Evolutionary conservation across 2,797 vertebrate genomes (phyloP).

Genomic region (Bufotes viridis): DNA sequence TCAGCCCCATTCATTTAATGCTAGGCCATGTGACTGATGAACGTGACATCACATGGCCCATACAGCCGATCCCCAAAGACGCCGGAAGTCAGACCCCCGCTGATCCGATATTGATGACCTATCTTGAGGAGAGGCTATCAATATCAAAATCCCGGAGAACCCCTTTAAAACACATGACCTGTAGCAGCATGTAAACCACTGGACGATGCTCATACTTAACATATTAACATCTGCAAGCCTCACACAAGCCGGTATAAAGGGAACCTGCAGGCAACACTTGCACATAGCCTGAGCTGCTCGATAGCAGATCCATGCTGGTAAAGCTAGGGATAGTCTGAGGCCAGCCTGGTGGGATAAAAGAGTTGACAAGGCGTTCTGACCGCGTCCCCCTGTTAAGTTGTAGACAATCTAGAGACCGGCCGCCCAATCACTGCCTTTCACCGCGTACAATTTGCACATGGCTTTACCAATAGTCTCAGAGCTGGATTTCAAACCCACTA

Average conservation of each 20-base stretch:
- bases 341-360: slow-evolving; percentile 29
- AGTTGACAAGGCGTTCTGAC: slow-evolving; percentile 30
- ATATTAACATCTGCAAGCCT: neutral
- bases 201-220: neutral
- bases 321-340: neutral
- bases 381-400: neutral
- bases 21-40: too few relatives aligned
- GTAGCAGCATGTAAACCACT: neutral
- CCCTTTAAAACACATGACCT: neutral
- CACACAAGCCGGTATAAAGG: neutral
- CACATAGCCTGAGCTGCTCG: neutral
- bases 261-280: neutral
- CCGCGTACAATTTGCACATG: slow-evolving; percentile 72
- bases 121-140: too few relatives aligned
- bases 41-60: too few relatives aligned
- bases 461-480: slow-evolving; percentile 76
- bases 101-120: too few relatives aligned
- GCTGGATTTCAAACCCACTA: slow-evolving; percentile 80
- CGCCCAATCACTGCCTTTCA: slow-evolving; percentile 68
- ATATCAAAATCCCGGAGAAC: too few relatives aligned
- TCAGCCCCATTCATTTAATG: too few relatives aligned
- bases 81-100: too few relatives aligned
- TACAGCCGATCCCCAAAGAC: too few relatives aligned
- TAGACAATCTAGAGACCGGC: slow-evolving; percentile 53
- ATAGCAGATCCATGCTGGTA: neutral